These are phyloP conservation scores for Aphidius gifuensis DNA, from an alignment of 1,140 invertebrate genomes.

Conservation along the genomic window DNA sequence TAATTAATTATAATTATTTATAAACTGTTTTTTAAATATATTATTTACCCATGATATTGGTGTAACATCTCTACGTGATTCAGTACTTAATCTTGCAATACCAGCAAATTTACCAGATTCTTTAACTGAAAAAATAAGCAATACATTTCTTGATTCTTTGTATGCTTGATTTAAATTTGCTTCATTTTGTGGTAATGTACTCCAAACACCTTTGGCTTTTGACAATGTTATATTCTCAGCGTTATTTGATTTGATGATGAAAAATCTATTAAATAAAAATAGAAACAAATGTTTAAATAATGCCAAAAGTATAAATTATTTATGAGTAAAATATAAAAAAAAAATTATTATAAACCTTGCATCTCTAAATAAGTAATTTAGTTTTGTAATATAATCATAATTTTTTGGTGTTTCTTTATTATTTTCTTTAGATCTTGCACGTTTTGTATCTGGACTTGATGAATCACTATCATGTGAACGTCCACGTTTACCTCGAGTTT, in stretches of 20 bases:
- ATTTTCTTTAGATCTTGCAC: slow-evolving; percentile 55
- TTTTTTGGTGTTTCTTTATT: slow-evolving; percentile 60
- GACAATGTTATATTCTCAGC: slow-evolving; percentile 93
- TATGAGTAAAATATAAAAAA: slow-evolving; percentile 10
- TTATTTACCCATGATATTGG: slow-evolving; percentile 83
- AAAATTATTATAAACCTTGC: slow-evolving; percentile 60
- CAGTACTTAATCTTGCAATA: slow-evolving; percentile 84
- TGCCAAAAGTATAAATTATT: slow-evolving; percentile 17
- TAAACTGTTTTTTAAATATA: not conserved
- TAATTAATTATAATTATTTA: too few species aligned
- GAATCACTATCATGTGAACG: slow-evolving; percentile 51
- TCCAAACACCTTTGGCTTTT: slow-evolving; percentile 96
- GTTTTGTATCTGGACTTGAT: slow-evolving; percentile 52
- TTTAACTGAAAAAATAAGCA: slow-evolving; percentile 95
- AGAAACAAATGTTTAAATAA: not conserved
- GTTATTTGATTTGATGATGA: slow-evolving; percentile 97
- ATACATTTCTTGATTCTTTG: slow-evolving; percentile 87
- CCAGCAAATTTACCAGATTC: slow-evolving; percentile 93
- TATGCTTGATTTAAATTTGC: slow-evolving; percentile 93
- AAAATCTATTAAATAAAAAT: slow-evolving; percentile 63
- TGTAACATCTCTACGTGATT: slow-evolving; percentile 84
- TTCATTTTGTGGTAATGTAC: slow-evolving; percentile 95
- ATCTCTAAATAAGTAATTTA: slow-evolving; percentile 93
- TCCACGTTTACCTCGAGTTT: slow-evolving; percentile 43
- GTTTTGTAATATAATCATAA: slow-evolving; percentile 82